Evolutionary conservation across 2,888 invertebrate genomes (phyloP), one percentile per base, ranked within the genome.

Genomic region (Meandrusa payeni): DNA sequence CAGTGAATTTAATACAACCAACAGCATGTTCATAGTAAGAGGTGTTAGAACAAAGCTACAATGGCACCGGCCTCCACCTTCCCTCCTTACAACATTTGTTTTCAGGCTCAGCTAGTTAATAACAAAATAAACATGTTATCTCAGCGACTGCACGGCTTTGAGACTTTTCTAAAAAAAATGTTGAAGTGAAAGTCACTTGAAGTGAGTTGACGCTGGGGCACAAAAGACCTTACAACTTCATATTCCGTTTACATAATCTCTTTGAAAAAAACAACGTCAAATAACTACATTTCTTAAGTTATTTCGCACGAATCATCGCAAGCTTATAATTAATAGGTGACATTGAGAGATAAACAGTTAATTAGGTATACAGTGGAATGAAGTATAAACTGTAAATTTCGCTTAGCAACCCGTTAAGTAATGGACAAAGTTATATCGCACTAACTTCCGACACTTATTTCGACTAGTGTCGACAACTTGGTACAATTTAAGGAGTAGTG

Each of bases 401-500:
- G 42, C 42, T 12, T 6, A 36, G 42, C 42, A 42, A 34, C 28
- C 41, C 27, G 27, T 36, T 29, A 9, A 15, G 28, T 36, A 29
- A 36, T 11, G 42, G 24, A 12, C 42, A 13, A 28, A 42, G 28
- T 37, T 43, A 31, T 31, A 43, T 31, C 36, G 31, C 19, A 32
- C 31, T 23, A 37, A 37, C 24, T 37, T 31, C 24, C 31, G 24
- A 24, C 42, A 31, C 37, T 43, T 36, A 36, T 37, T 42, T 37
- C 36, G 31, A 37, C 19, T 24, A 37, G 31, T 43, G 54, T 52
- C 48, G 54, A 56, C 55, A 54, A 49, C 46, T 48, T 28, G 37
- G 47, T 46, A 47, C 48, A 51, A 52, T 45, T 56, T 49, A 46
- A 51, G 47, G 48, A 50, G 50, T 55, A 54, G 55, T 57, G 52